Evolutionary conservation across 1,140 invertebrate genomes (phyloP).

Genomic region (Heliothis subflexa): DNA sequence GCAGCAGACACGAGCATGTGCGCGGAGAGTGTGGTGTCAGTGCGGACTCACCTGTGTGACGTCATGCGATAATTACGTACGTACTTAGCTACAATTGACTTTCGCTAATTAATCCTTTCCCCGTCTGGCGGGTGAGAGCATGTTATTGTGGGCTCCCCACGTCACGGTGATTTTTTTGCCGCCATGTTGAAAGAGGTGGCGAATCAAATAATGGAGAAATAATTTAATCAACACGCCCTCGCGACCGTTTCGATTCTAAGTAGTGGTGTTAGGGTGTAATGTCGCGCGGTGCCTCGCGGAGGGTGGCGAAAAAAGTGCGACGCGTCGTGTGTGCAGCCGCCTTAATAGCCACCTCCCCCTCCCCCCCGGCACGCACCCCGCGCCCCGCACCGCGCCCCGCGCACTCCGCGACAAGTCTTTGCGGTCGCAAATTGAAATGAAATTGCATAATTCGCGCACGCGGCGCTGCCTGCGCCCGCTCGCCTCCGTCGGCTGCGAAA

Average conservation of each 20-base stretch:
- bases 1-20: too few species aligned
- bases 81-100: slow-evolving; percentile 10
- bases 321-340: slow-evolving; percentile 74
- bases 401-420: slow-evolving; percentile 51
- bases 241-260: slow-evolving; percentile 56
- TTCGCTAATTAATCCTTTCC: slow-evolving; percentile 21
- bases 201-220: slow-evolving; percentile 84
- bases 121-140: not conserved
- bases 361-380: not conserved
- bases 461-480: slow-evolving; percentile 35
- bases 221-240: slow-evolving; percentile 74
- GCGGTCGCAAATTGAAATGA: slow-evolving; percentile 75
- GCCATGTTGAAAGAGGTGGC: slow-evolving; percentile 84
- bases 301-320: slow-evolving; percentile 74
- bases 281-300: slow-evolving; percentile 55
- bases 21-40: too few species aligned
- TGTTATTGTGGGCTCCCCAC: slow-evolving; percentile 1
- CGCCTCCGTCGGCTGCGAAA: slow-evolving; percentile 10
- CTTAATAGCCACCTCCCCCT: slow-evolving; percentile 57
- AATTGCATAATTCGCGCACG: slow-evolving; percentile 80
- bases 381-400: slow-evolving; percentile 28
- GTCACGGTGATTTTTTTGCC: slow-evolving; percentile 61
- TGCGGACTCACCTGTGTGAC: not conserved
- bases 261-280: slow-evolving; percentile 59
- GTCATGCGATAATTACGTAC: not conserved